These are phyloP conservation scores for Myotis daubentonii DNA, from an alignment of 2,797 vertebrate species.

Conservation along the genomic window DNA sequence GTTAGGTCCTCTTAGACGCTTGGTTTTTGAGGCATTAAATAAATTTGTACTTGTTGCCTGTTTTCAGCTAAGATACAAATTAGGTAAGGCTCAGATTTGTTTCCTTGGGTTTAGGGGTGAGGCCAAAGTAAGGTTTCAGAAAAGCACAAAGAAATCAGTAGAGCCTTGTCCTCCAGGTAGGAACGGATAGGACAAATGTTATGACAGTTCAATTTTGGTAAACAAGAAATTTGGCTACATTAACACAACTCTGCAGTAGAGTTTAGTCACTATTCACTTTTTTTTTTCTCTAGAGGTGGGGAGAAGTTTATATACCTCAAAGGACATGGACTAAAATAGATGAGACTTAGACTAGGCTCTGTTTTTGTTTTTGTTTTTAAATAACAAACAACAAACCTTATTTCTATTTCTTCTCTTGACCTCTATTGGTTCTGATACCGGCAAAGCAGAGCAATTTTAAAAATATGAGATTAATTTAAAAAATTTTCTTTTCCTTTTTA, in stretches of 20 bases:
- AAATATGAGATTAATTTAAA: neutral
- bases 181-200: slow-evolving; percentile 29
- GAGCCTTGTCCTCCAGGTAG: slow-evolving; percentile 29
- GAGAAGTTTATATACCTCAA: slow-evolving; percentile 51
- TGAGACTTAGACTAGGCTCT: neutral
- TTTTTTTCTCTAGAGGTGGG: neutral
- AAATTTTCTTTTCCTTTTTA: neutral
- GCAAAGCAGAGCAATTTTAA: neutral
- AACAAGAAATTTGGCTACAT: slow-evolving; percentile 54
- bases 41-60: neutral
- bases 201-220: slow-evolving; percentile 48
- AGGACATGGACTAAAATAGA: slow-evolving; percentile 53
- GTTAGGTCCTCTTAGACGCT: neutral
- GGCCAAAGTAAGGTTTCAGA: slow-evolving; percentile 54
- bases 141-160: slow-evolving; percentile 31
- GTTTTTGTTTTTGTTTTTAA: neutral
- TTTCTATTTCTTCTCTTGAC: slow-evolving; percentile 36
- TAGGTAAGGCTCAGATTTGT: slow-evolving; percentile 35
- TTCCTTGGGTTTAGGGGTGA: slow-evolving; percentile 18
- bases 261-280: neutral
- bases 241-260: neutral
- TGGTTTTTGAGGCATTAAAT: slow-evolving; percentile 6
- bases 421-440: neutral
- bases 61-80: slow-evolving; percentile 30
- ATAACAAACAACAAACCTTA: neutral